phyloP scores from a whole-genome alignment of 2,888 invertebrate genomes.

The Cataglyphis albicans region DNA sequence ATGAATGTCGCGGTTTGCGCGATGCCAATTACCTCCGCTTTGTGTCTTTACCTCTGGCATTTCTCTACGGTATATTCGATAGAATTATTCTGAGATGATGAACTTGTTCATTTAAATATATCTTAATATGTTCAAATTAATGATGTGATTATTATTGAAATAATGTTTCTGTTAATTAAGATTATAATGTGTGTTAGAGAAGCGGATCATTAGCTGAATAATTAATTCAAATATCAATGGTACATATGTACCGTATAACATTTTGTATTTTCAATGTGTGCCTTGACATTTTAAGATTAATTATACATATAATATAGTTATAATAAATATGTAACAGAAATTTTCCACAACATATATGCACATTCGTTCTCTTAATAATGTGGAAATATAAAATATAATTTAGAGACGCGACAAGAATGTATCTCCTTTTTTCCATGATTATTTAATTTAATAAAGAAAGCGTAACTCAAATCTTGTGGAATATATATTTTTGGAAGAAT shows the following conservation, averaged over 20 bases:
- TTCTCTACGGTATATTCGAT: constrained; percentile 1
- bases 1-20: constrained; percentile 42
- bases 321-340: background rate
- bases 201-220: background rate
- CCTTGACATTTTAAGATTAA: background rate
- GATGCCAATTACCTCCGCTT: constrained; percentile 41
- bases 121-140: constrained; percentile 29
- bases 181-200: constrained; percentile 1
- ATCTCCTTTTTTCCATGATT: background rate
- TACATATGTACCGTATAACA: too few species aligned
- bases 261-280: background rate
- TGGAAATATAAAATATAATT: constrained; percentile 10
- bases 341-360: background rate
- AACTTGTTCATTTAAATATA: constrained; percentile 22
- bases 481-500: constrained; percentile 32
- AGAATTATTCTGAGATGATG: background rate
- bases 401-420: background rate
- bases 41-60: constrained; percentile 22
- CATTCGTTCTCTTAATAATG: background rate
- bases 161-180: constrained; percentile 22
- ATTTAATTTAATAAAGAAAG: constrained; percentile 15
- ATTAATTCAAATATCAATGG: constrained; percentile 29
- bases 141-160: constrained; percentile 28
- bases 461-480: background rate
- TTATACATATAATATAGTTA: background rate